These are phyloP conservation scores for Trialeurodes vaporariorum DNA, from an alignment of 1,140 invertebrate genomes.

Conservation along the genomic window DNA sequence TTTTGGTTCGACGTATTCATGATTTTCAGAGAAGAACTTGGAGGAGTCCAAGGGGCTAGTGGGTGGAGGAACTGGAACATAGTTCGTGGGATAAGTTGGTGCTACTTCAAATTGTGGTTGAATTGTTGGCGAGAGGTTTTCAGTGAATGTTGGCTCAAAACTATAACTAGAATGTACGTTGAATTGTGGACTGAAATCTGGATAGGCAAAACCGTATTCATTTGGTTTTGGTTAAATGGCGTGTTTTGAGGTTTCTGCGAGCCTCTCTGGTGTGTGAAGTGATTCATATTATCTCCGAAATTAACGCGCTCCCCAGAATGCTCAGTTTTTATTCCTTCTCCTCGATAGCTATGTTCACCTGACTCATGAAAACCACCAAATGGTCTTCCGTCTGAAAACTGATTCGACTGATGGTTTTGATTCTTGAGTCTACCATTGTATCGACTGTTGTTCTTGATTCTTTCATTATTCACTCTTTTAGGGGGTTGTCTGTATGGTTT, in stretches of 20 bases:
- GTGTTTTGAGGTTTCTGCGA: neutral
- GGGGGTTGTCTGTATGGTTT: neutral
- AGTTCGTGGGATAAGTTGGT: neutral
- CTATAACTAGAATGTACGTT: neutral
- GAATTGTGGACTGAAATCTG: neutral
- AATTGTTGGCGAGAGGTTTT: neutral
- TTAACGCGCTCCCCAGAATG: neutral
- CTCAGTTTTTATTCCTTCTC: neutral
- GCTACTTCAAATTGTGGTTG: neutral
- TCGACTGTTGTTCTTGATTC: neutral
- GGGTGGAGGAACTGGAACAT: neutral
- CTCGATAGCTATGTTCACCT: neutral
- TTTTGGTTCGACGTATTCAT: neutral
- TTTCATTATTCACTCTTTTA: neutral
- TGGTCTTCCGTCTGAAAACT: neutral
- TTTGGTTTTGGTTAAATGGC: neutral
- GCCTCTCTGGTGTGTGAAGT: neutral
- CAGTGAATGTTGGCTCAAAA: neutral
- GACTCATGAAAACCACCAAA: neutral
- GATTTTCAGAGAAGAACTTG: neutral
- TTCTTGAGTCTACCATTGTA: neutral
- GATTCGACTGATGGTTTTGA: neutral
- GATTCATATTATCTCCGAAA: neutral
- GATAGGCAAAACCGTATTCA: neutral
- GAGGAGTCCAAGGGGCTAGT: neutral